Evolutionary conservation across 2,797 vertebrate species (phyloP).

Genomic region (Neopelma chrysocephalum): DNA sequence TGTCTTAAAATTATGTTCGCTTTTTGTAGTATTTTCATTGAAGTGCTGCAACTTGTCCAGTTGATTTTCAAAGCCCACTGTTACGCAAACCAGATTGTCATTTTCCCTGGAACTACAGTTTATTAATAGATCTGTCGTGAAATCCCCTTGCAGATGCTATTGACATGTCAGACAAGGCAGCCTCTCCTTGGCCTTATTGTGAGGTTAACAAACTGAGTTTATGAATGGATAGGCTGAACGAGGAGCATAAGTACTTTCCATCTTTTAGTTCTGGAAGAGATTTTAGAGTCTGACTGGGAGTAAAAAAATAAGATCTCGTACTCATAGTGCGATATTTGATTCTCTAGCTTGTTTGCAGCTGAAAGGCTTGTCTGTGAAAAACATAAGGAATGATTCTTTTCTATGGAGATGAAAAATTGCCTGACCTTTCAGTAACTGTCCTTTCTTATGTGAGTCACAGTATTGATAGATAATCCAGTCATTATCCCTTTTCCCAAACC

Average conservation of each 20-base stretch:
- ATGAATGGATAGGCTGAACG: not conserved
- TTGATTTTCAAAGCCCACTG: not conserved
- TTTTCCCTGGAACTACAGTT: not conserved
- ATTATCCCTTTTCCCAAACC: not conserved
- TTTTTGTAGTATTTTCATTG: not conserved
- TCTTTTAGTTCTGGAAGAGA: not conserved
- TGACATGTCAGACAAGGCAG: not conserved
- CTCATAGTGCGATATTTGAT: not conserved
- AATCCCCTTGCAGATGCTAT: not conserved
- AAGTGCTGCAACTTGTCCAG: not conserved
- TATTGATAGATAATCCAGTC: not conserved
- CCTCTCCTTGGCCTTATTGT: not conserved
- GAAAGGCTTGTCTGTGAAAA: not conserved
- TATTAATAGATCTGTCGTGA: not conserved
- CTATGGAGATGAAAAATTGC: not conserved
- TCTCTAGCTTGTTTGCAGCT: not conserved
- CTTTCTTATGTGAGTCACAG: not conserved
- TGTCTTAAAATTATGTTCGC: not conserved
- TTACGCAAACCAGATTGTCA: not conserved
- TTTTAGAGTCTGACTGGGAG: not conserved
- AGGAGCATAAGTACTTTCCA: not conserved
- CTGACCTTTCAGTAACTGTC: not conserved
- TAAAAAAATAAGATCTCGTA: not conserved
- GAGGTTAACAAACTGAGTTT: not conserved
- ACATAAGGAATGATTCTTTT: not conserved